Base-by-base conservation (phyloP, 1,140 invertebrate species). In the Danaus plexippus region DNA sequence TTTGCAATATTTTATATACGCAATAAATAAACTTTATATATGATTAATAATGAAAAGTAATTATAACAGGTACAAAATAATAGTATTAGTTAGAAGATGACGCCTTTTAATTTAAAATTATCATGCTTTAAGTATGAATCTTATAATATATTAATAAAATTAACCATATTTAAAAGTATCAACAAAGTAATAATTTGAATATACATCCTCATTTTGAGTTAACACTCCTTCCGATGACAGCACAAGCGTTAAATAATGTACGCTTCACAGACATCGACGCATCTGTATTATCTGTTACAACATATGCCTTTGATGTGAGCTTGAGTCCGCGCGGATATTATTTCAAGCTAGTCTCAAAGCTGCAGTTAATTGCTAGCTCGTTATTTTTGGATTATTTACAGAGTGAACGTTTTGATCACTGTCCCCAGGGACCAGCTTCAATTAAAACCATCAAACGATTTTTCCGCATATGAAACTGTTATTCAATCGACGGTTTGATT, bases 341-440 rank as follows among this genome's bases (percentile, higher is more conserved):
- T 75, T 79, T 56, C 62, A 66, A 74, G 66, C 75, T 69, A 78
- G 77, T 80, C 79, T 82, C 74, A 80, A 82, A 84, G 77, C 79
- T 77, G 71, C 73, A 71, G 83, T 84, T 84, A 86, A 86, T 82
- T 84, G 79, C 79, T 75, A 69, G 59, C 75, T 86, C 79, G 77
- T 86, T 86, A 86, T 84, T 86, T 79, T 74, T 76, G 80, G 82
- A 86, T 86, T 86, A 86, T 82, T 84, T 86, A 80, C 73, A 78
- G 66, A 76, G 66, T 55, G 59, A 70, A 64, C 68, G 57, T 68
- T 71, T 67, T 47, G 52, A 66, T 59, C 59, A 32, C 44, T 32
- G 54, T 66, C 70, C 67, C 57, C 45, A 45, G 55, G 70, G 57
- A 47, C 54, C 56, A 22, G 57, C 54, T 69, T 69, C 70, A 71